phyloP scores from a whole-genome alignment of 2,797 vertebrate genomes.

The Tinamus major region DNA sequence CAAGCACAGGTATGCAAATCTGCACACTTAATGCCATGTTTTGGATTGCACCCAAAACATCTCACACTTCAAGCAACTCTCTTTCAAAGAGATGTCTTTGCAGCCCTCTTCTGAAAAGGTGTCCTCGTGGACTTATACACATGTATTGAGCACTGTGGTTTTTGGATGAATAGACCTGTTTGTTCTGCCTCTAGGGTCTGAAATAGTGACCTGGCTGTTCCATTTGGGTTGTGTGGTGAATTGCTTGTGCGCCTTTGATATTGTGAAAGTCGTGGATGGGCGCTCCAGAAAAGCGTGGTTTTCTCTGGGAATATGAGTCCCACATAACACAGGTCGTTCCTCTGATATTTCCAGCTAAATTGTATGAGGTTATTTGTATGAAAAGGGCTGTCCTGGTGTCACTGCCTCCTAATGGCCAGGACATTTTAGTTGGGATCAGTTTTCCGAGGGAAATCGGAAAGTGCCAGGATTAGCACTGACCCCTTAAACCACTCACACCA shows the following conservation, averaged over 20 bases:
- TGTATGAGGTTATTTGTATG: background rate
- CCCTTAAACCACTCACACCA: background rate
- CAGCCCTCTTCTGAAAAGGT: background rate
- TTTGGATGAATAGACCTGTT: background rate
- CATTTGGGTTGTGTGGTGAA: background rate
- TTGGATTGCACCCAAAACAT: background rate
- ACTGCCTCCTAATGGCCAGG: constrained; percentile 29
- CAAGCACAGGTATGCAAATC: background rate
- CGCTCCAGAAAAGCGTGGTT: fast-evolving
- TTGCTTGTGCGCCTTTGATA: background rate
- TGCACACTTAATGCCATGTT: fast-evolving
- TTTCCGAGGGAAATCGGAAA: background rate
- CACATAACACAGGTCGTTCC: background rate
- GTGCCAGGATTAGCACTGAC: background rate
- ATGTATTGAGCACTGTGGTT: background rate
- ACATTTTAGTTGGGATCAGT: background rate
- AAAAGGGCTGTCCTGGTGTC: background rate
- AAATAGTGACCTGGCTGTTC: background rate
- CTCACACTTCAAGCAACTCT: background rate
- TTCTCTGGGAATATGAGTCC: background rate
- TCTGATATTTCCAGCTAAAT: background rate
- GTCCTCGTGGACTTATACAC: background rate
- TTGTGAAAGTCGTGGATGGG: background rate
- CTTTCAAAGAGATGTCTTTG: background rate
- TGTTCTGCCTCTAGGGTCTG: background rate